Percentiles rank a stretch among this genome's conserved stretches.
These are phyloP conservation scores for Benthosema pterotum DNA, from an alignment of 2,797 vertebrate genomes.

Conservation along the genomic window DNA sequence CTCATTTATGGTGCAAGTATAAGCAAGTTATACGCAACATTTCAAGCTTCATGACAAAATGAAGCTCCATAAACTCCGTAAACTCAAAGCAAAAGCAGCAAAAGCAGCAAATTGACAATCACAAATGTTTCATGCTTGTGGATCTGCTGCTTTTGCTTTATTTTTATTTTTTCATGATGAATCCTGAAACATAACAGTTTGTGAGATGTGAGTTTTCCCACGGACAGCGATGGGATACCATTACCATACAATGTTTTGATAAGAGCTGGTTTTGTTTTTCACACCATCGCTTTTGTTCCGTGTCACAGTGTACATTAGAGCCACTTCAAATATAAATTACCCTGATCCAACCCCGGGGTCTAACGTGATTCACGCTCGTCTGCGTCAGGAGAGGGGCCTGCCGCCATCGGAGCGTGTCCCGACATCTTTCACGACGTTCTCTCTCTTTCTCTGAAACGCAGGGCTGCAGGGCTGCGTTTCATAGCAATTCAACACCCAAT, in stretches of 20 bases:
- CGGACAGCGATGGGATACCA: too few species aligned
- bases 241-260: not conserved
- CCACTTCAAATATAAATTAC: constrained; percentile 12
- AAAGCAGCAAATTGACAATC: too few species aligned
- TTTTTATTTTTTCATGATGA: too few species aligned
- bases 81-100: too few species aligned
- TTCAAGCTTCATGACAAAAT: too few species aligned
- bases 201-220: too few species aligned
- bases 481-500: constrained; percentile 51
- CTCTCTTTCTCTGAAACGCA: constrained; percentile 17
- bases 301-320: not conserved
- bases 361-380: constrained; percentile 7
- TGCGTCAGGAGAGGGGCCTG: not conserved
- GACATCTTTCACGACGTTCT: not conserved
- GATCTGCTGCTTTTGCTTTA: too few species aligned
- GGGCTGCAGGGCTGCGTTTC: constrained; percentile 7
- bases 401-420: constrained; percentile 13
- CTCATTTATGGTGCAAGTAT: not conserved
- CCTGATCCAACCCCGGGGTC: constrained; percentile 14
- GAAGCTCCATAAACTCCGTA: too few species aligned
- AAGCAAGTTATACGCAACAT: too few species aligned
- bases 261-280: not conserved
- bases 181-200: too few species aligned
- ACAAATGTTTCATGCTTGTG: too few species aligned
- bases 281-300: not conserved